Evolutionary conservation across 2,113 vertebrate genomes (phyloP), one percentile per base, ranked within the genome.

Genomic region (Triplophysa tibetana): DNA sequence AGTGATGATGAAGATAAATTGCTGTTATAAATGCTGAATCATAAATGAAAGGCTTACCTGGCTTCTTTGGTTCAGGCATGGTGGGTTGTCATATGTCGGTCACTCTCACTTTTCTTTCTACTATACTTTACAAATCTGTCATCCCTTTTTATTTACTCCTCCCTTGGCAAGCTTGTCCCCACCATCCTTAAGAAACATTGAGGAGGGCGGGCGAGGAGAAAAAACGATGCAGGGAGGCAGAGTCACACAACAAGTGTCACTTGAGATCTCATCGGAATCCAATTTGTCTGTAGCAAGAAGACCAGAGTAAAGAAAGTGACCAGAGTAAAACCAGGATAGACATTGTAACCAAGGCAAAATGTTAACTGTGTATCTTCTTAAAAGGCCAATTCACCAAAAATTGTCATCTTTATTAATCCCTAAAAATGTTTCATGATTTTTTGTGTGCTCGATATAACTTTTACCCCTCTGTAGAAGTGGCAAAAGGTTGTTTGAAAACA

Each of bases 31-130:
- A 54, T 70, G 38, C 26, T 21, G 56, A 38, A 58, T 38, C 12
- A 38, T 68, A 38, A 45, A 26, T 23, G 2, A 62, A 38, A 45
- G 19, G 7, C 90, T 86, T 91, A 94, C 93, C 92, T 91, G 92
- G 68, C 74, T 89, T 89, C 89, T 91, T 84, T 24, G 87, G 87
- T 82, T 91, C 91, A 77, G 93, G 91, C 92, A 94, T 94, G 86
- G 90, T 33, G 43, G 41, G 38, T 52, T 65, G 82, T 80, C 29
- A 75, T 88, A 60, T 79, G 86, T 86, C 81, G 81, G 61, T 14
- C 70, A 83, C 50, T 83, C 85, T 72, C 52, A 89, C 88, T 83
- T 89, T 38, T 84, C 84, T 78, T 78, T 48, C 77, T 87, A 84
- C 72, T 85, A 85, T 77, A 87, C 82, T 63, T 69, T 76, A 79